Conservation (phyloP, 2,888 invertebrate genomes). For the Drosophila trichaetosa region DNA sequence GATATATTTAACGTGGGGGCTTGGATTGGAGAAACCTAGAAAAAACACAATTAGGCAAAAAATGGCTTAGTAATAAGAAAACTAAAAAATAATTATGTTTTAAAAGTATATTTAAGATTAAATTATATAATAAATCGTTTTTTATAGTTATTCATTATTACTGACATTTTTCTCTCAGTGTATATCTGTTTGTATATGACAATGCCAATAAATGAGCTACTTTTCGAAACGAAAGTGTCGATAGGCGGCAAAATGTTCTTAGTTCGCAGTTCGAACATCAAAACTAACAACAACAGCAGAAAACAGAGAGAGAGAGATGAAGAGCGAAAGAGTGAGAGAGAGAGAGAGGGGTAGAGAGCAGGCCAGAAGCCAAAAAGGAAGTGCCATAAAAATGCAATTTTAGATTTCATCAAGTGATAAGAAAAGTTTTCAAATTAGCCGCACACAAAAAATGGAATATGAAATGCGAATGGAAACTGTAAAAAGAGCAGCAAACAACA, state of each 20-base stretch:
- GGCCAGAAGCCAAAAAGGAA: constrained; percentile 59
- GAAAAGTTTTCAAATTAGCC: constrained; percentile 81
- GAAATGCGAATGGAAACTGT: constrained; percentile 76
- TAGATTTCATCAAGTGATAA: constrained; percentile 81
- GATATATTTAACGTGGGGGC: background rate
- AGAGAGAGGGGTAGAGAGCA: constrained; percentile 11
- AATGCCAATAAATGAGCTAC: constrained; percentile 67
- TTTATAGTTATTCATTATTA: background rate
- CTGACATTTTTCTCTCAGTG: background rate
- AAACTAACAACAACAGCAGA: constrained; percentile 13
- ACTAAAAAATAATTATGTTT: background rate
- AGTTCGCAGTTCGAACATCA: constrained; percentile 27
- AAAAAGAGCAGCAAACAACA: constrained; percentile 67
- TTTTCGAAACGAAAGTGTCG: constrained; percentile 72
- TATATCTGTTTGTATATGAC: constrained; percentile 10
- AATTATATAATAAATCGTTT: rapidly evolving
- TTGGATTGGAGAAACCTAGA: background rate
- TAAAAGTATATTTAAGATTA: background rate
- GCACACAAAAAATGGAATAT: constrained; percentile 67
- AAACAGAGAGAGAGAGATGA: constrained; percentile 5
- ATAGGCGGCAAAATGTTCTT: constrained; percentile 58
- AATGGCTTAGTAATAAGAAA: background rate
- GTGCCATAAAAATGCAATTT: constrained; percentile 82
- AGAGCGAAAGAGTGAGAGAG: background rate
- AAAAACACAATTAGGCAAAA: background rate